Evolutionary conservation across 1,140 invertebrate genomes (phyloP), one percentile per base, ranked within the genome.

Genomic region (Zelostemma sp.): DNA sequence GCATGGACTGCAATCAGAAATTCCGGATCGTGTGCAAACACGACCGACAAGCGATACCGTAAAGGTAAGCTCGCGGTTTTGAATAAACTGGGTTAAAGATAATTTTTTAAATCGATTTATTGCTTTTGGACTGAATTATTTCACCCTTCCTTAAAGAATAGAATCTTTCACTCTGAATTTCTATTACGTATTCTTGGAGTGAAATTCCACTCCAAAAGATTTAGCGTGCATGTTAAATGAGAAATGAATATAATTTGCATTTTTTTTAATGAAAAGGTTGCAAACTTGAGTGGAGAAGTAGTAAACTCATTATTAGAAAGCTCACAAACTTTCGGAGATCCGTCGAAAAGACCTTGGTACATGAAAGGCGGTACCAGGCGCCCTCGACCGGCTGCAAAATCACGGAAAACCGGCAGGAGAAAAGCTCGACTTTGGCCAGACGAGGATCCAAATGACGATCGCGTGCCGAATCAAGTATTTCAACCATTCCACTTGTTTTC

Each of bases 381-480:
- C 55, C 89, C 89, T 0, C 66, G 64, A 63, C 79, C 82, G 0
- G 84, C 83, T 28, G 70, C 85, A 1, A 84, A 81, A 57, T 80
- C 75, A 40, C 75, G 75, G 14, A 78, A 76, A n/a, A 80, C 85
- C n/a, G 86, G 87, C 1, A 76, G 79, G 69, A 81, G 86, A 60
- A 46, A 81, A 1, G 82, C 86, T 5, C 75, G 76, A 31, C 74
- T 91, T 1, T 92, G 90, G 86, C 90, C 90, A 1, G 87, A 90
- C 62, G 90, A 89, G 66, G 81, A 83, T 63, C 72, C 74, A 28
- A 73, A 85, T 28, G 82, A 81, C 55, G 92, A 92, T 86, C 88
- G 93, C 48, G 89, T 95, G 2, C 87, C 90, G 0, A 91, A 94
- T 75, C 88, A 89, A 74, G 84, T 85, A 75, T 15, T 11, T 41